Percentiles rank a stretch among this genome's conserved stretches.
Evolutionary conservation across 2,797 vertebrate genomes (phyloP).

Genomic region (Anguilla obscura): DNA sequence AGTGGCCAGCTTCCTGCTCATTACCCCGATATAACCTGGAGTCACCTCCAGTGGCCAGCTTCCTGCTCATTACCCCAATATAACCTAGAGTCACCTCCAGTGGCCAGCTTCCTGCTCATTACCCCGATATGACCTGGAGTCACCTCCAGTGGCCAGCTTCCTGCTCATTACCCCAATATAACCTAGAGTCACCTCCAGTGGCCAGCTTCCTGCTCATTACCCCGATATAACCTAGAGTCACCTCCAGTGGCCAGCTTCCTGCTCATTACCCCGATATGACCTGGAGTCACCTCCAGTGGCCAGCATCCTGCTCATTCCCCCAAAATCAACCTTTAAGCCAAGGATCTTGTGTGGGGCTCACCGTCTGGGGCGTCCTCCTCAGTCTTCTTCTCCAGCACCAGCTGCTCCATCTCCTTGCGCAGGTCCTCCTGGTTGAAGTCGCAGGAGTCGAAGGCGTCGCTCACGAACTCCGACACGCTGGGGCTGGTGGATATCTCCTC

Average conservation of each 20-base stretch:
- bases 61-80: neutral
- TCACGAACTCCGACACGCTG: conserved; percentile 93
- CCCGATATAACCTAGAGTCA: too few species aligned
- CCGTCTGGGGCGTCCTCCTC: conserved; percentile 73
- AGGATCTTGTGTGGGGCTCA: conserved; percentile 48
- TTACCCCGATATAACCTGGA: too few species aligned
- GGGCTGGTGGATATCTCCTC: conserved; percentile 96
- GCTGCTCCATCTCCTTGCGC: conserved; percentile 95
- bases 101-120: too few species aligned
- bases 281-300: neutral
- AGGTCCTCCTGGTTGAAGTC: conserved; percentile 89
- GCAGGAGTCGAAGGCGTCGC: conserved; percentile 89
- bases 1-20: neutral
- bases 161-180: too few species aligned
- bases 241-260: too few species aligned
- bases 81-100: too few species aligned
- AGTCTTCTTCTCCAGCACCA: conserved; percentile 90
- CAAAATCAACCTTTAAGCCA: neutral
- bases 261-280: too few species aligned
- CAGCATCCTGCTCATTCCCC: neutral
- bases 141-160: too few species aligned
- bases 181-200: too few species aligned
- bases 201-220: too few species aligned
- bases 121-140: too few species aligned
- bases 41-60: neutral